Conservation (phyloP, 2,113 vertebrate genomes). For the Heptranchias perlo region DNA sequence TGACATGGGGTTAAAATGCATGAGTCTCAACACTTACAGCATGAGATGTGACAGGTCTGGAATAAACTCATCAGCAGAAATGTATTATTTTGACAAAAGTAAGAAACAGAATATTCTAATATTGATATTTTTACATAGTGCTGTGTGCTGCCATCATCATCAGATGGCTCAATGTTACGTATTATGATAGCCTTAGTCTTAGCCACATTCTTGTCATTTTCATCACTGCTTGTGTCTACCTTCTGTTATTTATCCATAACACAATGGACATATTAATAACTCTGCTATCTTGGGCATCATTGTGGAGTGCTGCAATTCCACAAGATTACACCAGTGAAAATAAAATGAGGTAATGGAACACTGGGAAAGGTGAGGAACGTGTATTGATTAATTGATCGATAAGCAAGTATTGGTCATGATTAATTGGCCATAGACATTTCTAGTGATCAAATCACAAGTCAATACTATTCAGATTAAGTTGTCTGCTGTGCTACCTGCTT, state of each 20-base stretch:
- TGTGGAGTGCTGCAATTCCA: background rate
- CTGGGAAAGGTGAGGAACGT: background rate
- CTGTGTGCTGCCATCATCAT: background rate
- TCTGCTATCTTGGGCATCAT: background rate
- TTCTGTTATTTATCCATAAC: background rate
- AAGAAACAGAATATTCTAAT: background rate
- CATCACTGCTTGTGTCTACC: background rate
- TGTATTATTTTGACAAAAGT: background rate
- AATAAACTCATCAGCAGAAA: background rate
- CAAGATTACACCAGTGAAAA: background rate
- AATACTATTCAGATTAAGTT: slow-evolving; percentile 26
- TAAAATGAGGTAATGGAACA: background rate
- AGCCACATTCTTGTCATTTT: background rate
- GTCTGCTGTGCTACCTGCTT: slow-evolving; percentile 25
- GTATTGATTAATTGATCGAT: slow-evolving; percentile 27
- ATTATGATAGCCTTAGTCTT: background rate
- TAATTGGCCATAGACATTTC: slow-evolving; percentile 33
- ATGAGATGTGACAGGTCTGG: background rate
- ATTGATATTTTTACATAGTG: background rate
- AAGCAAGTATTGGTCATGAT: slow-evolving; percentile 20
- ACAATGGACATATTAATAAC: background rate
- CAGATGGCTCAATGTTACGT: background rate
- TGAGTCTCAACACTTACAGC: background rate
- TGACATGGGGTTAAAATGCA: slow-evolving; percentile 3
- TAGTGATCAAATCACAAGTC: slow-evolving; percentile 34